phyloP scores from a whole-genome alignment of 2,113 vertebrate genomes.

The Larimichthys crocea region DNA sequence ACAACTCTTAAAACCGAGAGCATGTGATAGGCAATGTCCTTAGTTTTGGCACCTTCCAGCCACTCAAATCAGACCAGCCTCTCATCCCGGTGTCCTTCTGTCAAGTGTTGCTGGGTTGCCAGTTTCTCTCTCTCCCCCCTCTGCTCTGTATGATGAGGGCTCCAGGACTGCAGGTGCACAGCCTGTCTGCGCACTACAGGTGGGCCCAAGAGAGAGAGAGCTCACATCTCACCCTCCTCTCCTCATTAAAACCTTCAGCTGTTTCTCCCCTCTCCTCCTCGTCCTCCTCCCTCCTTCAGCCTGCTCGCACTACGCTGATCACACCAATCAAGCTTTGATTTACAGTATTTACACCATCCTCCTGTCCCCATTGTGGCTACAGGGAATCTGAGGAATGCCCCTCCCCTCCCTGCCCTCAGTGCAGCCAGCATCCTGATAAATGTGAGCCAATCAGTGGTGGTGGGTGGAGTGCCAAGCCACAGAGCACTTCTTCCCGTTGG shows the following conservation, averaged over 20 bases:
- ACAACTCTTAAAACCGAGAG: conserved; percentile 18
- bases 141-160: conserved; percentile 51
- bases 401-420: conserved; percentile 42
- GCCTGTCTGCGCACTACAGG: conserved; percentile 68
- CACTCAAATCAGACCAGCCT: conserved; percentile 56
- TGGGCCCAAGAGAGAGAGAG: conserved; percentile 56
- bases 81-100: conserved; percentile 60
- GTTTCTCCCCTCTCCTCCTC: conserved; percentile 44
- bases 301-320: conserved; percentile 64
- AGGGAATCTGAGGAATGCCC: conserved; percentile 68
- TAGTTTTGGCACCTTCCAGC: conserved; percentile 53
- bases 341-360: conserved; percentile 73
- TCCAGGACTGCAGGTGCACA: conserved; percentile 69
- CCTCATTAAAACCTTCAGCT: conserved; percentile 80
- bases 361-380: conserved; percentile 60
- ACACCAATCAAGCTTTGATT: conserved; percentile 80
- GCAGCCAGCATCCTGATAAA: conserved; percentile 70
- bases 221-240: conserved; percentile 64
- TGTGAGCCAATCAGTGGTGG: conserved; percentile 76
- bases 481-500: conserved; percentile 76
- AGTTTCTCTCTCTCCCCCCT: conserved; percentile 44
- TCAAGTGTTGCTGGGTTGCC: conserved; percentile 58
- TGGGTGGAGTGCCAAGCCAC: conserved; percentile 78
- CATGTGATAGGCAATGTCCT: conserved; percentile 24
- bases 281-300: conserved; percentile 20